Percentiles rank a stretch among this genome's conserved stretches.
phyloP scores from a whole-genome alignment of 2,797 vertebrate genomes.

The Valencia hispanica region DNA sequence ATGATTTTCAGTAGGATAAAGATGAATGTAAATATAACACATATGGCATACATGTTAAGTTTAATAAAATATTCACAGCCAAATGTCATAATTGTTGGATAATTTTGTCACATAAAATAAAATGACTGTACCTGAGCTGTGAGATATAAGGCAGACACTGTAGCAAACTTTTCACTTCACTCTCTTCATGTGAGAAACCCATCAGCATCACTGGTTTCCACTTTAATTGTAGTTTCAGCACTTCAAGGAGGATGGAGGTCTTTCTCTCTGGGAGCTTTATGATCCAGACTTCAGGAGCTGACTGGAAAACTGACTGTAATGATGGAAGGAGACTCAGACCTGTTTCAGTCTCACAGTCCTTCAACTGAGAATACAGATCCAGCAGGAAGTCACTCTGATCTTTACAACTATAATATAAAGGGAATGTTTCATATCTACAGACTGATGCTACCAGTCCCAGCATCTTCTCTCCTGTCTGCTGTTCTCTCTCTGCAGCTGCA shows the following conservation, averaged over 20 bases:
- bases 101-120: too few relatives aligned
- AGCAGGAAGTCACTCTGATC: not conserved
- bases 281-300: too few relatives aligned
- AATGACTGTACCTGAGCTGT: not conserved
- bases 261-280: too few relatives aligned
- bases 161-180: not conserved
- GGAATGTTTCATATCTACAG: not conserved
- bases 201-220: not conserved
- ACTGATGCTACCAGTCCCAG: not conserved
- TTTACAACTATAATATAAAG: not conserved
- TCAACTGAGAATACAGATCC: not conserved
- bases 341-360: not conserved
- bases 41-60: too few relatives aligned
- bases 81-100: too few relatives aligned
- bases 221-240: constrained; percentile 22
- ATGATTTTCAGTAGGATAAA: too few relatives aligned
- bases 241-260: not conserved
- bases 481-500: constrained; percentile 12
- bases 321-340: constrained; percentile 5
- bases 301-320: too few relatives aligned
- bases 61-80: too few relatives aligned
- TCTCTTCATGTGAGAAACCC: not conserved
- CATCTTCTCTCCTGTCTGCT: constrained; percentile 1
- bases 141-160: constrained; percentile 47
- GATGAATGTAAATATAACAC: too few relatives aligned